Evolutionary conservation across 2,113 vertebrate genomes (phyloP), one percentile per base, ranked within the genome.

Genomic region (Misgurnus anguillicaudatus): DNA sequence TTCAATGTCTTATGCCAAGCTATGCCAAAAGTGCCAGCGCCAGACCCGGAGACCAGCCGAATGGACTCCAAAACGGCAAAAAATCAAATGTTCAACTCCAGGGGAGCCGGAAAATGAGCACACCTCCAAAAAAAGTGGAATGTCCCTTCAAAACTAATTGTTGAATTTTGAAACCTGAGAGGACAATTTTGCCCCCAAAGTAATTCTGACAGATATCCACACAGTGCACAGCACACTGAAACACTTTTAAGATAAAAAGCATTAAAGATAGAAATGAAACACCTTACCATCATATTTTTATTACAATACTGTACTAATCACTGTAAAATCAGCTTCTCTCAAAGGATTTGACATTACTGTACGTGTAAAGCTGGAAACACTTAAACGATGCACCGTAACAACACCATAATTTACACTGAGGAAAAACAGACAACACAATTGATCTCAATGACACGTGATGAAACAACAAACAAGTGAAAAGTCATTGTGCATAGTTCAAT

Each of bases 401-500:
- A 87, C 84, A 85, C 84, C 82, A 88, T 71, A 36, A 21, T 71
- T n/a, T 79, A 70, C 76, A 69, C 9, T 62, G 58, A 69, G 58
- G 72, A 88, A 86, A 90, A 85, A 81, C 81, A 84, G 88, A 90
- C 85, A 85, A 87, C 78, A 87, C 86, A 81, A 31, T 38, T 45
- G 51, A 65, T 53, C 60, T 19, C 17, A 77, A 31, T 75, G 14
- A 60, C 3, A 16, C 11, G 2, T 51, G 14, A 60, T 42, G 24
- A n/a, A 66, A 57, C 87, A 87, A 82, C 82, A 41, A 55, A 84
- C 10, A 83, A 89, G 87, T 78, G 80, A 87, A 86, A 79, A 82
- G 86, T 87, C 90, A 85, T 93, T 93, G 92, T 93, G 92, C 92
- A 93, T 93, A 93, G 92, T 91, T 93, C 87, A 76, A 69, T 61